phyloP scores from a whole-genome alignment of 2,113 vertebrate genomes.

The Hydrochoerus hydrochaeris region DNA sequence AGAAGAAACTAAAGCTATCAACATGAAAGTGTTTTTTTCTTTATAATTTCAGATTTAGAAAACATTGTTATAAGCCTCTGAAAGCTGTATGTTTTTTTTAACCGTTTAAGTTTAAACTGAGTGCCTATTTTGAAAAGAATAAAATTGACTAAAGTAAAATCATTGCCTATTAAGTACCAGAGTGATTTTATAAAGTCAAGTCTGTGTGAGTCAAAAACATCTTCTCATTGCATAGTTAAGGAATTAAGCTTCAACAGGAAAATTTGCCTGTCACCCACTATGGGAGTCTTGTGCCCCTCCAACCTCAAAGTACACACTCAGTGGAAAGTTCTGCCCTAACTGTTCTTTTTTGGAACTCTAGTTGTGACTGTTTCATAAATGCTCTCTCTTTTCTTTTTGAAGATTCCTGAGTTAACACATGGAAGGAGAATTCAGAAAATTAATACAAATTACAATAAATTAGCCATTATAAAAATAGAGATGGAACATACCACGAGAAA shows the following conservation, averaged over 20 bases:
- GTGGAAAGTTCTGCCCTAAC: accelerated
- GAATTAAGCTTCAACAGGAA: background rate
- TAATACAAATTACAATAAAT: background rate
- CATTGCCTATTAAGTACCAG: background rate
- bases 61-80: background rate
- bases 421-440: background rate
- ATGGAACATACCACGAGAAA: no score
- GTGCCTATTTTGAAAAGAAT: background rate
- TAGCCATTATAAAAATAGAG: background rate
- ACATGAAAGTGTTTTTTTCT: background rate
- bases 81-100: background rate
- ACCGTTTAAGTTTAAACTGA: background rate
- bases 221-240: background rate
- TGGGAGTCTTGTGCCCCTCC: background rate
- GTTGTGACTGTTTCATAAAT: background rate
- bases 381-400: background rate
- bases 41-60: background rate
- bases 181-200: background rate
- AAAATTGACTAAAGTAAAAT: background rate
- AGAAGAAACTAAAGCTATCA: background rate
- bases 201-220: background rate
- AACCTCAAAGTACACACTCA: background rate
- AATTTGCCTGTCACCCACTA: background rate
- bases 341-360: background rate
- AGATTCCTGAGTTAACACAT: background rate